Evolutionary conservation across 2,797 vertebrate species (phyloP).

Genomic region (Sebastes jordani): DNA sequence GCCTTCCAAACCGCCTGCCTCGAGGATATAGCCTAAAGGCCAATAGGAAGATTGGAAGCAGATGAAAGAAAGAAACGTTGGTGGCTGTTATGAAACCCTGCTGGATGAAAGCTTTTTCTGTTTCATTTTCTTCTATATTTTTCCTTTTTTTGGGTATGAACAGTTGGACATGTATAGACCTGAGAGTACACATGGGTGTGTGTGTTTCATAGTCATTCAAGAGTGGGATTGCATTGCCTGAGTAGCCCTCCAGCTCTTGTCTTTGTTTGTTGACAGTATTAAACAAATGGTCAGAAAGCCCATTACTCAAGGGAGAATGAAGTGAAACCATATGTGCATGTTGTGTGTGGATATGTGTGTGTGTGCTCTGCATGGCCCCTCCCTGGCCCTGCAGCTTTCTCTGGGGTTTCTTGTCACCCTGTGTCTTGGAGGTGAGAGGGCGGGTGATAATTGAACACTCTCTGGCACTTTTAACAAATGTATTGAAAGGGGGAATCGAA

Average conservation of each 20-base stretch:
- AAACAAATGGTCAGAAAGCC: constrained; percentile 77
- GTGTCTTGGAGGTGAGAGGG: constrained; percentile 80
- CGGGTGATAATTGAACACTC: constrained; percentile 81
- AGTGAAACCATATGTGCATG: constrained; percentile 37
- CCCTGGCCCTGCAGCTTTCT: constrained; percentile 67
- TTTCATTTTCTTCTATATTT: background rate
- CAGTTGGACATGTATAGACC: constrained; percentile 34
- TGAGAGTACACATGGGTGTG: constrained; percentile 26
- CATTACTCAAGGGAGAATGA: constrained; percentile 63
- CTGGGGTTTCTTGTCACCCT: constrained; percentile 71
- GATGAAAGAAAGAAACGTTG: constrained; percentile 69
- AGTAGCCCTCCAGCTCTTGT: constrained; percentile 66
- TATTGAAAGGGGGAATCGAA: constrained; percentile 82
- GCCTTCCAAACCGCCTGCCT: constrained; percentile 70
- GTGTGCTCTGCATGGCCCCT: constrained; percentile 24
- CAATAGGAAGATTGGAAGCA: constrained; percentile 71
- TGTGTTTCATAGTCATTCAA: constrained; percentile 47
- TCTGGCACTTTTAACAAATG: constrained; percentile 81
- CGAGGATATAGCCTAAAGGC: constrained; percentile 60
- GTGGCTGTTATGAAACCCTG: constrained; percentile 53
- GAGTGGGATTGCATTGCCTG: constrained; percentile 46
- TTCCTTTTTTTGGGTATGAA: constrained; percentile 10
- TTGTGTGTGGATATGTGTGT: constrained; percentile 10
- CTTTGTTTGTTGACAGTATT: constrained; percentile 75
- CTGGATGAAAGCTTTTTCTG: constrained; percentile 50